These are phyloP conservation scores for Alouatta palliata DNA, from an alignment of 2,113 vertebrate species.

Conservation along the genomic window DNA sequence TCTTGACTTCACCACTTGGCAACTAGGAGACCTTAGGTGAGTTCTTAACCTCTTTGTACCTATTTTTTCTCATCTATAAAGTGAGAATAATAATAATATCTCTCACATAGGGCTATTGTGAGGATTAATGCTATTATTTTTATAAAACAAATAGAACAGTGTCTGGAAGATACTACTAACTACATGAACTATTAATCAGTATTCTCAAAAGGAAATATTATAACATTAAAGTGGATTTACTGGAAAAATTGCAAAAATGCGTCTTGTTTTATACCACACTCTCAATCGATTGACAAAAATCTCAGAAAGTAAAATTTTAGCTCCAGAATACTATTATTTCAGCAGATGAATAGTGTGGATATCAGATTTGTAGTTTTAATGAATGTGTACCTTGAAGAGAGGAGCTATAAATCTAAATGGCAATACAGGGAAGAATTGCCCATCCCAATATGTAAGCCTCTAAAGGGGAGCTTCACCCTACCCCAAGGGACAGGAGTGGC, in stretches of 20 bases:
- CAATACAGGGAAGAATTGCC: not conserved
- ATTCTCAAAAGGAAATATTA: slow-evolving; percentile 32
- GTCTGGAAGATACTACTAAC: not conserved
- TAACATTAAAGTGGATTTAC: slow-evolving; percentile 18
- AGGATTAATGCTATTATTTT: not conserved
- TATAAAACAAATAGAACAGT: slow-evolving; percentile 24
- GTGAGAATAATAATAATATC: not conserved
- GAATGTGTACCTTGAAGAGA: not conserved
- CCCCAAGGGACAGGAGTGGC: not conserved
- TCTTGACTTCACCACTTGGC: not conserved
- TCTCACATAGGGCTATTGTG: not conserved
- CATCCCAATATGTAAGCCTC: not conserved
- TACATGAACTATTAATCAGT: not conserved
- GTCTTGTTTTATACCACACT: not conserved
- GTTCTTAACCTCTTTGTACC: not conserved
- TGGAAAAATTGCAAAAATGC: not conserved
- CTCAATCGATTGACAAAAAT: not conserved
- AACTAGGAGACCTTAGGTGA: not conserved
- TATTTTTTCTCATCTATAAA: slow-evolving; percentile 30
- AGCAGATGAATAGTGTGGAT: not conserved
- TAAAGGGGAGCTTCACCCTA: not conserved
- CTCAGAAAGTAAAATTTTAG: slow-evolving; percentile 43
- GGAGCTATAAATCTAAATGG: not conserved
- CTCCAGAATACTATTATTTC: slow-evolving; percentile 23
- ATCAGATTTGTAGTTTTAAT: slow-evolving; percentile 41